These are phyloP conservation scores for Endotricha flammealis DNA, from an alignment of 2,888 invertebrate genomes.

Conservation along the genomic window DNA sequence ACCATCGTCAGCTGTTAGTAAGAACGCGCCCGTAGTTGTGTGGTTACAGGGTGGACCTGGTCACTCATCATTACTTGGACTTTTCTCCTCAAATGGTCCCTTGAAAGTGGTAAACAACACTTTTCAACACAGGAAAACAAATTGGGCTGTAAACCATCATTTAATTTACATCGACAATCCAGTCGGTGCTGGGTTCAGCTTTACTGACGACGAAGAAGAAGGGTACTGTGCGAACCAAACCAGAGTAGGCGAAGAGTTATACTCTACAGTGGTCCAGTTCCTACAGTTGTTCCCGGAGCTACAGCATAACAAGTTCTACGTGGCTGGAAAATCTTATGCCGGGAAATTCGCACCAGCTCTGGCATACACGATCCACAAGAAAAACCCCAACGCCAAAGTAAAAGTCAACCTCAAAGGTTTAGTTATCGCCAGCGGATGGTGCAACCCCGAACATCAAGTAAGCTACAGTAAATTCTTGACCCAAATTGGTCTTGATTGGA, in stretches of 20 bases:
- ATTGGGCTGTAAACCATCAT: conserved; percentile 16
- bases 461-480: too few relatives aligned
- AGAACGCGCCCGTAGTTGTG: conserved; percentile 47
- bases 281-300: conserved; percentile 41
- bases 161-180: conserved; percentile 78
- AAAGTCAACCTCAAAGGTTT: too few relatives aligned
- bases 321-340: conserved; percentile 77
- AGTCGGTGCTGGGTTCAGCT: conserved; percentile 75
- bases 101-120: not conserved
- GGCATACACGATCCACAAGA: conserved; percentile 26
- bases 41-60: conserved; percentile 47
- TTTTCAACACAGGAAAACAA: too few relatives aligned
- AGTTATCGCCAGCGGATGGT: not conserved
- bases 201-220: conserved; percentile 58
- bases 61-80: not conserved
- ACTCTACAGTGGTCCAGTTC: conserved; percentile 69
- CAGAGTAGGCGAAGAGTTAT: too few relatives aligned
- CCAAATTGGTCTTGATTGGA: not conserved
- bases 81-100: not conserved
- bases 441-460: not conserved
- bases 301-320: conserved; percentile 9
- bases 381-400: not conserved
- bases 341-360: conserved; percentile 67
- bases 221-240: conserved; percentile 58
- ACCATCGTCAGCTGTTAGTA: conserved; percentile 60